A percentile compares a stretch with the other conserved stretches of the same genome.
phyloP scores from a whole-genome alignment of 2,113 vertebrate species.

The Coreoperca whiteheadi region DNA sequence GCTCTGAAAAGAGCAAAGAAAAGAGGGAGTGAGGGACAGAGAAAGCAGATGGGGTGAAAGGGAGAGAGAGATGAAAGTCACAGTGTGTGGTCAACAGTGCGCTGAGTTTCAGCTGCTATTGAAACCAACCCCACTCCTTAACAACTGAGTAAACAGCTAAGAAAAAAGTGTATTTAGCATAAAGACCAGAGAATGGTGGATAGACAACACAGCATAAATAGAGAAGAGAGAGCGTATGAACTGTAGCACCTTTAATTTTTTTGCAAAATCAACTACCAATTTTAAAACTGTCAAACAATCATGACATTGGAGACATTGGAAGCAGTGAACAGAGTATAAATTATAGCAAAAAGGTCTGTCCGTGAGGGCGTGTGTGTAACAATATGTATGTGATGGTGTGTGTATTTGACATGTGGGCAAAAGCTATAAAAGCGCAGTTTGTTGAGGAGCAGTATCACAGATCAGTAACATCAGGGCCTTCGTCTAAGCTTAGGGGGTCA shows the following conservation, averaged over 20 bases:
- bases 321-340: not conserved
- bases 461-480: constrained; percentile 11
- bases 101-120: constrained; percentile 69
- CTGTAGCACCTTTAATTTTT: not conserved
- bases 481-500: not conserved
- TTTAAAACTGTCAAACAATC: constrained; percentile 6
- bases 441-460: not conserved
- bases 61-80: constrained; percentile 52
- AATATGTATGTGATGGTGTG: not conserved
- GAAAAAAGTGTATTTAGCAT: constrained; percentile 60
- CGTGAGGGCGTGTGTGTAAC: not conserved
- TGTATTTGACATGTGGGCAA: not conserved
- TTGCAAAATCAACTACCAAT: constrained; percentile 5
- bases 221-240: not conserved
- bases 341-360: constrained; percentile 12
- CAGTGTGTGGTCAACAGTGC: constrained; percentile 61
- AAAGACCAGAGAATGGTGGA: constrained; percentile 36
- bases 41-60: constrained; percentile 37
- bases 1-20: constrained; percentile 10
- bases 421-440: not conserved
- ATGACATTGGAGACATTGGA: too few species aligned
- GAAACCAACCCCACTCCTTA: constrained; percentile 64
- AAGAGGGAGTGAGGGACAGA: constrained; percentile 38
- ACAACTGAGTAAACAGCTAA: constrained; percentile 63
- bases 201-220: constrained; percentile 6